Base-by-base conservation (phyloP, 2,888 invertebrate genomes). In the Coleophora flavipennella region DNA sequence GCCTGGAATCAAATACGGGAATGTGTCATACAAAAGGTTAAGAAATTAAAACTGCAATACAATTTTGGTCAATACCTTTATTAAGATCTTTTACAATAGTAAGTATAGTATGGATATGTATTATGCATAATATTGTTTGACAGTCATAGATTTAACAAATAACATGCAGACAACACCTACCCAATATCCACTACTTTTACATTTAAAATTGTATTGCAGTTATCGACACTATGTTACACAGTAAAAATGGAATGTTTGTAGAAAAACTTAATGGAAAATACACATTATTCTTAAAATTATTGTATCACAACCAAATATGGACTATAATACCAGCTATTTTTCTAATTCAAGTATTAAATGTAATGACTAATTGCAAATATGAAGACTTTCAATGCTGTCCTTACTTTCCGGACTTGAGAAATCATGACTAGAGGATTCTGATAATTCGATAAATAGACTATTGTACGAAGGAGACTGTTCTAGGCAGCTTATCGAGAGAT, bases 1-100 rank as follows among this genome's bases (percentile, higher is more conserved):
- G 97, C 97, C 93, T 95, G 78, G 46, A 81, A 85, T 59, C 46
- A 69, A 66, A 66, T 20, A 20, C 6, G 20, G 20, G 20, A 20
- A 46, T 50, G 59, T 49, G 35, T 41, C 45, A 54, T 55, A 62
- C 46, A 51, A 53, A 53, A 62, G 60, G 64, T 62, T 51, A 44
- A 41, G 57, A 45, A 59, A 85, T 71, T 74, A 62, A 86, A 85
- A 86, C 85, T 85, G 86, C 86, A 86, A 86, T 86, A 85, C 86
- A 83, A 75, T 76, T 80, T 79, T 70, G 68, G 9, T 40, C 13
- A 59, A 57, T 72, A 66, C 63, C 43, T 80, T 81, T 81, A 80
- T 81, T 81, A 49, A 72, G 62, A 67, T 67, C 59, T 59, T 56
- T 66, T 57, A 63, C 53, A 64, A 53, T 57, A 53, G 28, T 33